These are phyloP conservation scores for Cinclus cinclus DNA, from an alignment of 2,113 vertebrate species.

Conservation along the genomic window DNA sequence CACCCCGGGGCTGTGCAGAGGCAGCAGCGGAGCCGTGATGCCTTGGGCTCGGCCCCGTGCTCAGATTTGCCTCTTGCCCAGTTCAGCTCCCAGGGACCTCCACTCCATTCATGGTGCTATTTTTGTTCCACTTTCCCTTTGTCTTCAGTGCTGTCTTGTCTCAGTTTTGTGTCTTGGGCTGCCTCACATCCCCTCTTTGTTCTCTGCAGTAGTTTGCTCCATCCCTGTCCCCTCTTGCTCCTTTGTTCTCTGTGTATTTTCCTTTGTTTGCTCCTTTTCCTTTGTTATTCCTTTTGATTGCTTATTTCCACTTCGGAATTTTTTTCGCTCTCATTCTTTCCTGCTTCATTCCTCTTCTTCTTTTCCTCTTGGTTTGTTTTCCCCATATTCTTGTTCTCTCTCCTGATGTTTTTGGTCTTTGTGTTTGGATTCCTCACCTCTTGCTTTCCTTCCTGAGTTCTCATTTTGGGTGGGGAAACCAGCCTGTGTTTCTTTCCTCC, in stretches of 20 bases:
- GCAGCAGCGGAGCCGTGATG: background rate
- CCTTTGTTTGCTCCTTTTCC: background rate
- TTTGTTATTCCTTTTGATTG: constrained; percentile 3
- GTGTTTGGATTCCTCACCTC: background rate
- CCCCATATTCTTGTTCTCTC: background rate
- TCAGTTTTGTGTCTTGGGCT: background rate
- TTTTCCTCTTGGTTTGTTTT: background rate
- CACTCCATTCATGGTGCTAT: background rate
- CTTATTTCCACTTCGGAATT: background rate
- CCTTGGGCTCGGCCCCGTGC: rapidly evolving
- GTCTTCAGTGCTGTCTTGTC: background rate
- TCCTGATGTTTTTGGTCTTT: background rate
- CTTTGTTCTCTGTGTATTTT: background rate
- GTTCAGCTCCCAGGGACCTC: background rate
- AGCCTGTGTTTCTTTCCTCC: background rate
- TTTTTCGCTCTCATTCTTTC: background rate
- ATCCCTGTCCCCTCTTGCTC: background rate
- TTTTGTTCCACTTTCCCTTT: background rate
- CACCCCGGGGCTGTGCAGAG: rapidly evolving
- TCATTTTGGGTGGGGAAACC: background rate
- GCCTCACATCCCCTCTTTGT: background rate
- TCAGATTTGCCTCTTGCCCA: rapidly evolving
- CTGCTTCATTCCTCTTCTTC: background rate
- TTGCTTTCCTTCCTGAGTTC: rapidly evolving
- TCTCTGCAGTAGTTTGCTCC: background rate